Base-by-base conservation (phyloP, 2,888 invertebrate species). In the Drosophila ustulata region DNA sequence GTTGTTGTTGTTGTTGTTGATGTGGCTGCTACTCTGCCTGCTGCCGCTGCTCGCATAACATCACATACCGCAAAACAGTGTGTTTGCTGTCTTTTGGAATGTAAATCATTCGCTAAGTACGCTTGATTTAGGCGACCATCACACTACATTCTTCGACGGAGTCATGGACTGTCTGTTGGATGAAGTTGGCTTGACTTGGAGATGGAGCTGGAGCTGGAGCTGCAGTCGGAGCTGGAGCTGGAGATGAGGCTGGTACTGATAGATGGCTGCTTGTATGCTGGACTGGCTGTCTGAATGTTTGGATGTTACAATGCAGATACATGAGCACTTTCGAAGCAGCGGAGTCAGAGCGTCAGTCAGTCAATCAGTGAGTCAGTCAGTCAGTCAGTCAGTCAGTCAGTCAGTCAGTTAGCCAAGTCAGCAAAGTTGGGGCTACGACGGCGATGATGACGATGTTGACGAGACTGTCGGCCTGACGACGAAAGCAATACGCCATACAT, bases 81-180 rank as follows among this genome's bases (percentile, higher is more conserved):
- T 90, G 90, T 90, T 90, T 90, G 90, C 91, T 91, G 91, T 91
- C 89, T 90, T 90, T 88, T 83, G 91, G 91, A 91, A 91, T 91
- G 91, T 91, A 91, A 91, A 91, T 91, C 91, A 91, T 91, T 90
- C 88, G 90, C 84, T 91, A 91, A 91, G 91, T 91, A 88, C 85
- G 90, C 90, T 89, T 90, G 91, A 90, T 91, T 91, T 91, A 90
- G 90, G 90, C 90, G 90, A 90, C 90, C 90, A 84, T 82, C 88
- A 83, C 85, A 86, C 88, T 86, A 88, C 85, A 86, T 88, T 86
- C 85, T 82, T 88, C 71, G 79, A 69, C 71, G 71, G 69, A 75
- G 78, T 80, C 81, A 63, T 76, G 69, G 72, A 55, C 71, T 69
- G 71, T 57, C 55, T 18, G 13, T 59, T 39, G 67, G 37, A 26